Conservation (phyloP, 2,797 vertebrate genomes). For the Hozukius guyotensis region DNA sequence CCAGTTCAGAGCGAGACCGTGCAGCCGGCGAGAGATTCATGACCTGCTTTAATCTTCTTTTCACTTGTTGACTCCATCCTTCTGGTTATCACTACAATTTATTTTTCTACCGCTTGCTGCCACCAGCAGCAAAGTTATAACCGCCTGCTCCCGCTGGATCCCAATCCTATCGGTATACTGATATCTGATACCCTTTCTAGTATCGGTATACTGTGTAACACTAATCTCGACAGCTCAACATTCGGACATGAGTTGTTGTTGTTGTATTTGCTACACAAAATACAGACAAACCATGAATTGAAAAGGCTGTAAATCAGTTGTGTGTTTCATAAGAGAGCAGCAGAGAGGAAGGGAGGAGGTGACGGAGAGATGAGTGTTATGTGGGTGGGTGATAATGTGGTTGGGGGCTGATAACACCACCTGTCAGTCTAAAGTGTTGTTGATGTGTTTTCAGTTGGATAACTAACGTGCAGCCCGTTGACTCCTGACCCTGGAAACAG, state of each 20-base stretch:
- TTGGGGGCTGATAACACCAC: constrained; percentile 44
- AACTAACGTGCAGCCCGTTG: background rate
- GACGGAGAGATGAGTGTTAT: constrained; percentile 18
- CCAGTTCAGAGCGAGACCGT: too few species aligned
- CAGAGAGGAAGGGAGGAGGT: constrained; percentile 2
- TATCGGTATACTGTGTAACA: too few species aligned
- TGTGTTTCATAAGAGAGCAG: constrained; percentile 16
- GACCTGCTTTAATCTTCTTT: too few species aligned
- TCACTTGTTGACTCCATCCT: too few species aligned
- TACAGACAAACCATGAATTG: background rate
- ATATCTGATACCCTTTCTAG: too few species aligned
- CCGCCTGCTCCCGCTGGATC: too few species aligned
- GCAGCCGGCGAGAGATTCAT: too few species aligned
- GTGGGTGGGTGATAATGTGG: constrained; percentile 47
- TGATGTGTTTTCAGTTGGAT: background rate
- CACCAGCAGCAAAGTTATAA: too few species aligned
- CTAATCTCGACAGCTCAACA: background rate
- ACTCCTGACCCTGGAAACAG: constrained; percentile 27
- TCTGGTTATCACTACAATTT: too few species aligned
- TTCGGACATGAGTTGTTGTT: background rate
- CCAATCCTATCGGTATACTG: fast-evolving
- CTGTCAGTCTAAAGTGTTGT: constrained; percentile 31
- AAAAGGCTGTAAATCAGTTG: background rate
- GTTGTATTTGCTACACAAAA: background rate
- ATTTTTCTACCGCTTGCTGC: too few species aligned